Percentiles rank a stretch among this genome's conserved stretches.
Evolutionary conservation across 2,888 invertebrate genomes (phyloP).

Genomic region (Psococerastis gibbosa): DNA sequence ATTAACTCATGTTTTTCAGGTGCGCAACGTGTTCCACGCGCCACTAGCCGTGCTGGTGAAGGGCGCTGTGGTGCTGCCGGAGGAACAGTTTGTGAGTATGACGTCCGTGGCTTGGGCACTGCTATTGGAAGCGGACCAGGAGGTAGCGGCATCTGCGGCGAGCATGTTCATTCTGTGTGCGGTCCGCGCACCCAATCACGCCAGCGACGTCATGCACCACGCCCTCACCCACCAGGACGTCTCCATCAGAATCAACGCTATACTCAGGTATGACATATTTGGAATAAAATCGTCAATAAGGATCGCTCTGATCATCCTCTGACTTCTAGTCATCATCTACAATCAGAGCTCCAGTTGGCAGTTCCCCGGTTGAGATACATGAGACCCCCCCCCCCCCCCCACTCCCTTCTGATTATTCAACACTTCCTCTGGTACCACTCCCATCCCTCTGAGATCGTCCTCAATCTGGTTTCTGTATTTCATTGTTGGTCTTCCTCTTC

Average conservation of each 20-base stretch:
- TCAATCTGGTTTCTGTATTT: too few relatives aligned
- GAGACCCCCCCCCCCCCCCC: too few relatives aligned
- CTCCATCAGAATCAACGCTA: conserved; percentile 60
- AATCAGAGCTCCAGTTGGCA: too few relatives aligned
- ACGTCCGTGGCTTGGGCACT: conserved; percentile 92
- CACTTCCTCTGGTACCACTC: too few relatives aligned
- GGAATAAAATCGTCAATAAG: too few relatives aligned
- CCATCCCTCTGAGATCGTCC: too few relatives aligned
- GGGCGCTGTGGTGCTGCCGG: conserved; percentile 72
- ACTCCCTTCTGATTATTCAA: too few relatives aligned
- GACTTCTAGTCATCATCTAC: too few relatives aligned
- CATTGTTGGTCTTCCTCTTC: too few relatives aligned
- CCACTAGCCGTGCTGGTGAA: conserved; percentile 74
- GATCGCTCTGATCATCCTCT: conserved; percentile 2
- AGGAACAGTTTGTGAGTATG: conserved; percentile 72
- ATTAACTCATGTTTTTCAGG: conserved; percentile 28
- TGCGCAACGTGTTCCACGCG: conserved; percentile 77
- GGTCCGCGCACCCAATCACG: conserved; percentile 77
- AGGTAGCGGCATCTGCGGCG: conserved; percentile 66
- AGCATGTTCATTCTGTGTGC: conserved; percentile 84
- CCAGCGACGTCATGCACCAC: conserved; percentile 72
- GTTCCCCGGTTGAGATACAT: too few relatives aligned
- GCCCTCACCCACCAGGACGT: conserved; percentile 74
- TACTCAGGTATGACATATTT: conserved; percentile 36
- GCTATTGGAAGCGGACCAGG: conserved; percentile 76